phyloP scores from a whole-genome alignment of 2,888 invertebrate species.

The Catocala fraxini region DNA sequence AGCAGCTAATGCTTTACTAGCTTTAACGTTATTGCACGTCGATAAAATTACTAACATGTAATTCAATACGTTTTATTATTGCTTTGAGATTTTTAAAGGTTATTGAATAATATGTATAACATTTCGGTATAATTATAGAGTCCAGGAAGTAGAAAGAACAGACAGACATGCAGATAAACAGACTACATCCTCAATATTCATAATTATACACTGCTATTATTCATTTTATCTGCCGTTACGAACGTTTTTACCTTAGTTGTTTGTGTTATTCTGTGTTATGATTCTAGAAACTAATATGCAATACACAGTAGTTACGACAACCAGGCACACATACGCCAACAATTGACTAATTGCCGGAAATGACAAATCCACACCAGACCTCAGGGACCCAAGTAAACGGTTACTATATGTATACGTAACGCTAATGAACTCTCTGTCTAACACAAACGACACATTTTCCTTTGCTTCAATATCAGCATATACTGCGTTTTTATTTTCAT shows the following conservation, averaged over 20 bases:
- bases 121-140: too few relatives aligned
- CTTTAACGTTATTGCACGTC: too few relatives aligned
- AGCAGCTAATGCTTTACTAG: too few relatives aligned
- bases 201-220: too few relatives aligned
- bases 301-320: conserved; percentile 17
- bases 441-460: conserved; percentile 27
- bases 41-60: too few relatives aligned
- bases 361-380: conserved; percentile 44
- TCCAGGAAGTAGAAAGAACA: too few relatives aligned
- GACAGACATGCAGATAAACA: too few relatives aligned
- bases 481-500: conserved; percentile 22
- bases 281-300: conserved; percentile 40
- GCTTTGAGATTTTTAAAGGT: too few relatives aligned
- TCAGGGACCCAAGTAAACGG: conserved; percentile 29
- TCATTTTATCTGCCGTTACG: too few relatives aligned
- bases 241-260: neutral
- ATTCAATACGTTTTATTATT: too few relatives aligned
- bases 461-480: conserved; percentile 6
- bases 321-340: conserved; percentile 31
- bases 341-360: conserved; percentile 52
- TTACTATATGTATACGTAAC: conserved; percentile 5
- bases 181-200: too few relatives aligned
- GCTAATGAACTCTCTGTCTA: conserved; percentile 20
- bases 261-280: conserved; percentile 2
- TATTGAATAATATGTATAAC: too few relatives aligned